These are phyloP conservation scores for Propithecus deckenii DNA, from an alignment of 2,797 vertebrate species.

Conservation along the genomic window DNA sequence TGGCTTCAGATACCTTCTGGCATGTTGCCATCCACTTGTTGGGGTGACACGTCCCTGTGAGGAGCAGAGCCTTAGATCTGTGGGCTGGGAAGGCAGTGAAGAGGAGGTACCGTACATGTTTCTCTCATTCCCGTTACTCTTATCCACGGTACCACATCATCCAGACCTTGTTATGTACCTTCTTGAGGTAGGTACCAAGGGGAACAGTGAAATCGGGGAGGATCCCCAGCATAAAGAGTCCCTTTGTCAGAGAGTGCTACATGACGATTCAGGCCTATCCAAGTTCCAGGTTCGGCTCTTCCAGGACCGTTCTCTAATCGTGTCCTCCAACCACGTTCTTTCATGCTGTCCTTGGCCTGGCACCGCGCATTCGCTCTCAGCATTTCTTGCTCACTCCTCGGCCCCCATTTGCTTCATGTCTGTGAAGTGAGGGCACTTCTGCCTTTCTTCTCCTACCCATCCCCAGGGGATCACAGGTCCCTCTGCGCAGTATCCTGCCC, in stretches of 20 bases:
- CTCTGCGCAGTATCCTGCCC: background rate
- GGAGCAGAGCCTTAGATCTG: background rate
- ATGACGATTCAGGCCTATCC: background rate
- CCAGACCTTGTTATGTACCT: background rate
- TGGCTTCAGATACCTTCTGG: background rate
- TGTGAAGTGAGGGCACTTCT: background rate
- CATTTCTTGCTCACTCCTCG: background rate
- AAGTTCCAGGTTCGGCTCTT: background rate
- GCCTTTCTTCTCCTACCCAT: background rate
- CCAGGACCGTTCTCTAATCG: background rate
- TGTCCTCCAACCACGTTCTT: background rate
- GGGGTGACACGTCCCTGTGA: background rate
- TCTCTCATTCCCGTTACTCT: background rate
- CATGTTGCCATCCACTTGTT: accelerated
- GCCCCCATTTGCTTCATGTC: background rate
- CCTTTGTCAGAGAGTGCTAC: accelerated
- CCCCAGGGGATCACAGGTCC: background rate
- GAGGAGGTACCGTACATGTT: background rate
- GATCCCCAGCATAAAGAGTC: background rate
- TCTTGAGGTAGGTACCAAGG: background rate
- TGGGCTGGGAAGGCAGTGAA: background rate
- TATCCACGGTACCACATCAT: no score
- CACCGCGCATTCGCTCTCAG: background rate
- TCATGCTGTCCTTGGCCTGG: background rate
- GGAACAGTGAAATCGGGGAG: background rate